Evolutionary conservation across 2,888 invertebrate species (phyloP).

Genomic region (Eupelmus urozonus): DNA sequence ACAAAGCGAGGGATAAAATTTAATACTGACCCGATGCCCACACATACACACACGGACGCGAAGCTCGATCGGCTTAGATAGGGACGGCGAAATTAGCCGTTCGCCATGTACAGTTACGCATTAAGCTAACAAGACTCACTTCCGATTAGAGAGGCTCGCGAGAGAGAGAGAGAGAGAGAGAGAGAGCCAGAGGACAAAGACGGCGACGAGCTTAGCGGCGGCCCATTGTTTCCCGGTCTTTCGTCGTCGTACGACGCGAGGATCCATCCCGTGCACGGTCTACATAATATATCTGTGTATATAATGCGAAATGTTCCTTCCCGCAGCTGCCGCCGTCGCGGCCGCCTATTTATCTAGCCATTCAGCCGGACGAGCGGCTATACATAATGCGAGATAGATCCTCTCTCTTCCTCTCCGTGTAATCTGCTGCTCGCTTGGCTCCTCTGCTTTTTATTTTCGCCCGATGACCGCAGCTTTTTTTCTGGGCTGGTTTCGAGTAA

Average conservation of each 20-base stretch:
- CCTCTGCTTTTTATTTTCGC: too few species aligned
- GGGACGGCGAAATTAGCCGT: slow-evolving; percentile 69
- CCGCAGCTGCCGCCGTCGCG: background rate
- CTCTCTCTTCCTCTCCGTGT: background rate
- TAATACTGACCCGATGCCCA: too few species aligned
- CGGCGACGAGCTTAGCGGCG: background rate
- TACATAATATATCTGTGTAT: background rate
- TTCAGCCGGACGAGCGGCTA: background rate
- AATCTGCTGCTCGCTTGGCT: background rate
- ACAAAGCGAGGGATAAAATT: too few species aligned
- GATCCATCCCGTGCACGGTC: background rate
- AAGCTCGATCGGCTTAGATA: slow-evolving; percentile 32
- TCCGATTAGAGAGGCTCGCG: slow-evolving; percentile 72
- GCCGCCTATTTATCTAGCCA: slow-evolving; percentile 14
- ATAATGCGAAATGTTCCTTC: background rate
- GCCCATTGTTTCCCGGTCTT: slow-evolving; percentile 30
- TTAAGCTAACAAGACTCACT: slow-evolving; percentile 75
- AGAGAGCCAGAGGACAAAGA: background rate
- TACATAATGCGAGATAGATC: slow-evolving; percentile 9
- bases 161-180: slow-evolving; percentile 33
- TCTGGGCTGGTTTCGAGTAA: background rate
- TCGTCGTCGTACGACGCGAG: background rate
- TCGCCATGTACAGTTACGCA: slow-evolving; percentile 74
- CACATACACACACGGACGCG: background rate
- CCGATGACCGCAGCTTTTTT: background rate